Percentiles rank a stretch among this genome's conserved stretches.
Conservation (phyloP, 2,113 vertebrate genomes). For the Chionis minor region DNA sequence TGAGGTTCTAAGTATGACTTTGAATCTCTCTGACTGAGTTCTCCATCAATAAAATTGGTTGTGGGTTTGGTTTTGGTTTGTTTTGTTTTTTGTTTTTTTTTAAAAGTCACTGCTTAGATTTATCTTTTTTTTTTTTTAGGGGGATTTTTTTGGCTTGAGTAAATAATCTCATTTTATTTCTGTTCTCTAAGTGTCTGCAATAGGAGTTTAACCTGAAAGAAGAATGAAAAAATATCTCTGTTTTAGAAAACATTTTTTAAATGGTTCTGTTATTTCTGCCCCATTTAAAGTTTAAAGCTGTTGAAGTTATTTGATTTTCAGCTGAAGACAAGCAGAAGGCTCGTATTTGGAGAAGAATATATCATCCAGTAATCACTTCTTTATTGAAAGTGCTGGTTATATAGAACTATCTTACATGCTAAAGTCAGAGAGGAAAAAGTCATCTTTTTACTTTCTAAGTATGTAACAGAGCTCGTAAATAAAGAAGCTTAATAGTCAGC, state of each 20-base stretch:
- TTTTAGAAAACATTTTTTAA: slow-evolving; percentile 8
- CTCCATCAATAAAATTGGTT: not conserved
- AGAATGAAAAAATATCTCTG: not conserved
- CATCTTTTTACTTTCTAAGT: not conserved
- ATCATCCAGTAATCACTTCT: not conserved
- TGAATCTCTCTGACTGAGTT: not conserved
- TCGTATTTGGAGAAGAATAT: not conserved
- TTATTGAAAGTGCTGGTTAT: not conserved
- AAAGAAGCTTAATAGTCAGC: not conserved
- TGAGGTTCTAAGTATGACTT: not conserved
- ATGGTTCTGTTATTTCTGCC: not conserved
- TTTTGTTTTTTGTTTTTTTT: not conserved
- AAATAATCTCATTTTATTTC: not conserved
- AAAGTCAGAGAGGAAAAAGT: not conserved
- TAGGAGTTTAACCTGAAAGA: not conserved
- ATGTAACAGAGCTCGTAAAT: not conserved
- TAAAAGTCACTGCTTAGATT: not conserved
- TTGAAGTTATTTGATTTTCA: not conserved
- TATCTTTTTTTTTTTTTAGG: not conserved
- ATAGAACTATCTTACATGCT: not conserved
- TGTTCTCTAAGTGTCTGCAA: not conserved
- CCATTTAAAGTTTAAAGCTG: slow-evolving; percentile 37
- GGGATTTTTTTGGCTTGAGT: not conserved
- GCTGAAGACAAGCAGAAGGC: not conserved
- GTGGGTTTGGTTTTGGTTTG: not conserved